Evolutionary conservation across 1,140 invertebrate genomes (phyloP), one percentile per base, ranked within the genome.

Genomic region (Drosophila tsacasi): DNA sequence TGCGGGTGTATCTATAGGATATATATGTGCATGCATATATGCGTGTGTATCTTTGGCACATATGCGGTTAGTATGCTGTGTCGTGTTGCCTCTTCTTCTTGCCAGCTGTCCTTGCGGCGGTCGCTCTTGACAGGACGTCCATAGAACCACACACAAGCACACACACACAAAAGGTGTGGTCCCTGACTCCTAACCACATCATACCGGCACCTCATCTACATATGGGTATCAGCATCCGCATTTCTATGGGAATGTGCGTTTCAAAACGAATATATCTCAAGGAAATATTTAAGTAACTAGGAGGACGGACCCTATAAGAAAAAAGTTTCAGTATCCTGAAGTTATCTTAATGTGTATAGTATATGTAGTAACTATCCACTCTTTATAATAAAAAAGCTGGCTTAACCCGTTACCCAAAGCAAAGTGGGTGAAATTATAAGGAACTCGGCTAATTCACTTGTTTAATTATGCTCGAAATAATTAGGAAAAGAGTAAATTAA

Each of bases 141-240:
- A 55, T 37, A 17, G 5, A 55, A 8, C 30, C 27, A 32, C 27
- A 30, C 42, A 30, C 46, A 49, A 21, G 23, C 49, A 15, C 30
- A 40, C 7, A 39, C 25, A 23, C 30, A 60, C n/a, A 61, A n/a
- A 57, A 68, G 59, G 66, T 68, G 66, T 42, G 66, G 59, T 64
- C 19, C 39, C 32, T 46, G 37, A 27, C 68, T 62, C 37, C 68
- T 73, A 40, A 74, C 68, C 71, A 54, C 68, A 71, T 60, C 66
- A 50, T 46, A 23, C 37, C 37, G 52, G 32, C 12, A 25, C 13
- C 40, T 35, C 47, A 52, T 67, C 39, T 19, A 21, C 30, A 27
- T 54, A 25, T 25, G 8, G 15, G 17, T 21, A 66, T n/a, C 19
- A 25, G 63, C 49, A 64, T 39, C 10, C 9, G 17, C 4, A 27